A percentile compares a stretch with the other conserved stretches of the same genome.
These are phyloP conservation scores for Oscheius sp. DNA, from an alignment of 2,888 invertebrate genomes.

Conservation along the genomic window DNA sequence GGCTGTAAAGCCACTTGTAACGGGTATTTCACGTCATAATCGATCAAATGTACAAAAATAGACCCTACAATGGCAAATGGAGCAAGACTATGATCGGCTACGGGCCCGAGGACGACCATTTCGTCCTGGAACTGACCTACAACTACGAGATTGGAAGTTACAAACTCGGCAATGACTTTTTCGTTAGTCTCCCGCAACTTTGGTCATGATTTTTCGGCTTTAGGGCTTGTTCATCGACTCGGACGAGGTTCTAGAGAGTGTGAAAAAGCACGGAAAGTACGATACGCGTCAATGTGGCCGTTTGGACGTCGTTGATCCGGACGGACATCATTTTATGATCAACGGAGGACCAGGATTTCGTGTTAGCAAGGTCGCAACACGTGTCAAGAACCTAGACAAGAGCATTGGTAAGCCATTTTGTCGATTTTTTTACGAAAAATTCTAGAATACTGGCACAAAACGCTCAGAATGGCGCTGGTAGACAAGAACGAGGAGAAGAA, in stretches of 20 bases:
- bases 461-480: conserved; percentile 83
- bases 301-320: conserved; percentile 83
- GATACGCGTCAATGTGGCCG: conserved; percentile 63
- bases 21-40: conserved; percentile 80
- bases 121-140: conserved; percentile 95
- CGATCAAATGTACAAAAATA: conserved; percentile 73
- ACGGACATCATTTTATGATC: conserved; percentile 86
- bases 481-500: conserved; percentile 75
- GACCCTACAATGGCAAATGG: conserved; percentile 97
- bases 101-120: conserved; percentile 92
- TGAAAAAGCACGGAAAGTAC: conserved; percentile 29
- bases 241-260: conserved; percentile 77
- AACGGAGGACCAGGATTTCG: background rate
- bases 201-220: background rate
- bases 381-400: conserved; percentile 82
- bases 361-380: conserved; percentile 60
- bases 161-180: conserved; percentile 89
- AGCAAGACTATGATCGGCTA: conserved; percentile 99
- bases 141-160: conserved; percentile 93
- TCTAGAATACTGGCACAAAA: conserved; percentile 85
- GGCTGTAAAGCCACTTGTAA: conserved; percentile 97
- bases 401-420: conserved; percentile 78
- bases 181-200: conserved; percentile 40
- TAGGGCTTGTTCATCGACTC: conserved; percentile 86
- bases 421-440: background rate